phyloP scores from a whole-genome alignment of 2,888 invertebrate species.

The Drosophila picticornis region DNA sequence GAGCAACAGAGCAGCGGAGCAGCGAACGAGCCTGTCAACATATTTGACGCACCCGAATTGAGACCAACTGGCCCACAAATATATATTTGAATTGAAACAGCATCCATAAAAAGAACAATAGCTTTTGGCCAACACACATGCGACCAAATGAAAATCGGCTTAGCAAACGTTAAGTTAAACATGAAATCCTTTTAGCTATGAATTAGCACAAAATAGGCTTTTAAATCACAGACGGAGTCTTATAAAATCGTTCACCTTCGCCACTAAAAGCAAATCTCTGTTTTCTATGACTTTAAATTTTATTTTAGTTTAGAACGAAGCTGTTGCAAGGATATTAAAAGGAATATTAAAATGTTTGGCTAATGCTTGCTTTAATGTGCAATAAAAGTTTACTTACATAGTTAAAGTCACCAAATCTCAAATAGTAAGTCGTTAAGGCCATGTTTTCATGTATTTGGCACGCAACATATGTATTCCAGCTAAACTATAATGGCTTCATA shows the following conservation, averaged over 20 bases:
- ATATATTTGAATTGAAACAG: conserved; percentile 34
- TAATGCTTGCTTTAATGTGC: neutral
- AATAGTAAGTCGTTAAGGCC: neutral
- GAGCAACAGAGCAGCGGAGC: conserved; percentile 15
- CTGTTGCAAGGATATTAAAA: neutral
- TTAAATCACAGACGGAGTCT: neutral
- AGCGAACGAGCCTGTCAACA: conserved; percentile 71
- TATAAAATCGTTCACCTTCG: neutral
- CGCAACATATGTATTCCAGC: neutral
- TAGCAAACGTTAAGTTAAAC: conserved; percentile 32
- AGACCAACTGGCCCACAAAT: conserved; percentile 52
- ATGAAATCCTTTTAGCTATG: conserved; percentile 25
- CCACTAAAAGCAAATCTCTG: neutral
- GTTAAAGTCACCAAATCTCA: neutral
- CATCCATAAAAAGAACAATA: conserved; percentile 18
- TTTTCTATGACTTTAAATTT: neutral
- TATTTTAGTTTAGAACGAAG: neutral
- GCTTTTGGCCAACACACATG: conserved; percentile 36
- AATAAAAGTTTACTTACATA: neutral
- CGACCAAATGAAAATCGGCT: conserved; percentile 15
- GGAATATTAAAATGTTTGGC: neutral
- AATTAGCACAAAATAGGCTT: neutral
- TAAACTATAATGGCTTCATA: neutral
- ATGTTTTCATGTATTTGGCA: conserved; percentile 1
- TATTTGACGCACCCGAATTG: conserved; percentile 70